Conservation (phyloP, 2,888 invertebrate genomes). For the Ceriagrion tenellum region DNA sequence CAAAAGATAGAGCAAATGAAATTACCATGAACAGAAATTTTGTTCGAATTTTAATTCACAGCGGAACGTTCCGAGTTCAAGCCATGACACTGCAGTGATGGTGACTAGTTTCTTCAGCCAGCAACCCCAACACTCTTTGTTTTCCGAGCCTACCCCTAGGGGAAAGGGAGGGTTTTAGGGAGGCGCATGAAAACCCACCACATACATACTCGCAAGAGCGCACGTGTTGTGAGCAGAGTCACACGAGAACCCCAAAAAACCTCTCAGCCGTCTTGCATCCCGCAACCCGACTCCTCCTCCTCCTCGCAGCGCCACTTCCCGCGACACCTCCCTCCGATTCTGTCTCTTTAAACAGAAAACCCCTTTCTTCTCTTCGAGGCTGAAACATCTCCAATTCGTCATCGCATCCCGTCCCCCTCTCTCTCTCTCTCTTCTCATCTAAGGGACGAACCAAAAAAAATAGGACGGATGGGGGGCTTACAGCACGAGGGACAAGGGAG, state of each 20-base stretch:
- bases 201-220: background rate
- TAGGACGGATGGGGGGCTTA: background rate
- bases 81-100: too few species aligned
- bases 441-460: background rate
- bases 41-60: too few species aligned
- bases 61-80: too few species aligned
- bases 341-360: slow-evolving; percentile 10
- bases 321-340: background rate
- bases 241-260: too few species aligned
- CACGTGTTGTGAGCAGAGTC: background rate
- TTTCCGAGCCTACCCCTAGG: background rate
- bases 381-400: slow-evolving; percentile 17
- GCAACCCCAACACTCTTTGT: background rate
- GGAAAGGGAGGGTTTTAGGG: background rate
- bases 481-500: background rate
- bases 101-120: too few species aligned
- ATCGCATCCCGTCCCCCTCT: too few species aligned
- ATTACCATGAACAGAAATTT: too few species aligned
- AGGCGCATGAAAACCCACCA: background rate
- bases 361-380: background rate
- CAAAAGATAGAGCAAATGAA: too few species aligned
- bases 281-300: background rate
- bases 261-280: too few species aligned
- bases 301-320: background rate
- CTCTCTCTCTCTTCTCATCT: background rate